Evolutionary conservation across 2,113 vertebrate species (phyloP).

Genomic region (Pedionomus torquatus): DNA sequence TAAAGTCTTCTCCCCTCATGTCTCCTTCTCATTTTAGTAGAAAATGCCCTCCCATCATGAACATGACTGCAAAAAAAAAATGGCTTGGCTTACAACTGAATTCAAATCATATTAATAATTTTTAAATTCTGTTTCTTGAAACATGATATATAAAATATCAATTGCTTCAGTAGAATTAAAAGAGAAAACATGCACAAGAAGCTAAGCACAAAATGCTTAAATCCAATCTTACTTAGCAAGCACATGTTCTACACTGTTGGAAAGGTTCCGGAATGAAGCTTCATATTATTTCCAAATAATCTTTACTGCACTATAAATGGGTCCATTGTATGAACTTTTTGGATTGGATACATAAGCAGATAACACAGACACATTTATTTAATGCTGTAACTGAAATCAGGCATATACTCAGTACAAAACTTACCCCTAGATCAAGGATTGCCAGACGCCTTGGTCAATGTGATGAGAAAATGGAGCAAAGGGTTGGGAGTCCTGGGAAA

Average conservation of each 20-base stretch:
- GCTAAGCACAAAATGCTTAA: neutral
- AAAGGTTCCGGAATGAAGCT: neutral
- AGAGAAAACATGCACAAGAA: neutral
- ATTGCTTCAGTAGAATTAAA: neutral
- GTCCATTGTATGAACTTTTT: neutral
- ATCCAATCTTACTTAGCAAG: neutral
- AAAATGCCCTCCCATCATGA: neutral
- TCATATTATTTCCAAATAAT: neutral
- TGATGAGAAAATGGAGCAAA: neutral
- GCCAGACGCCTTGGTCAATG: neutral
- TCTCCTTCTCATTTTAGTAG: neutral
- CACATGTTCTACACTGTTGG: neutral
- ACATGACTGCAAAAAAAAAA: neutral
- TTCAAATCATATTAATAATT: neutral
- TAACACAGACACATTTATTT: neutral
- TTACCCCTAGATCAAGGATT: neutral
- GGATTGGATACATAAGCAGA: neutral
- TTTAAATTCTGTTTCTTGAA: neutral
- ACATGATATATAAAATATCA: neutral
- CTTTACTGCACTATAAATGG: neutral
- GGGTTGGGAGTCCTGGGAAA: neutral
- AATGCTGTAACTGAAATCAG: neutral
- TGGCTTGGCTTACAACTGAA: neutral
- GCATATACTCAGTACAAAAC: neutral
- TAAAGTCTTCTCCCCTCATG: slow-evolving; percentile 1